Evolutionary conservation across 2,888 invertebrate species (phyloP).

Genomic region (Ferrisia virgata): DNA sequence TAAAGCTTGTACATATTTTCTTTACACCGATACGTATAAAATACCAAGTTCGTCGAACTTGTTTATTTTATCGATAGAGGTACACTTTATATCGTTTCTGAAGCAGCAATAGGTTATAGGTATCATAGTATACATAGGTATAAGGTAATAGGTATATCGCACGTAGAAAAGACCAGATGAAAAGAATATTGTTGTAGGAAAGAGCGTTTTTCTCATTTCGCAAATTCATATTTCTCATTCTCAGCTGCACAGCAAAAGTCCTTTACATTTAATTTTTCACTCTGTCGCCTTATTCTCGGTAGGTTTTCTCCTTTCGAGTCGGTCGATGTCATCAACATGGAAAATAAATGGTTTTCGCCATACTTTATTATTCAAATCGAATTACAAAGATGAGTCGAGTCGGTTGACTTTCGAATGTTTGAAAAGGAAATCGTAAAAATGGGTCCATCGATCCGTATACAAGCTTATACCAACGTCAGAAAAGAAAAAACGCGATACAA

Average conservation of each 20-base stretch:
- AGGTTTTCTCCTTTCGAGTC: not conserved
- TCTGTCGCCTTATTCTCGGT: not conserved
- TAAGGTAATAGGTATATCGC: too few species aligned
- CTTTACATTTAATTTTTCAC: slow-evolving; percentile 9
- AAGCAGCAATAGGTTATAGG: too few species aligned
- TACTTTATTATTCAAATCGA: slow-evolving; percentile 28
- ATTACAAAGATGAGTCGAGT: slow-evolving; percentile 9
- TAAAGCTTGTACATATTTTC: not conserved
- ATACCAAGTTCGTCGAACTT: not conserved
- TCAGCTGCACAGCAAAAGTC: too few species aligned
- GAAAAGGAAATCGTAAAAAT: not conserved
- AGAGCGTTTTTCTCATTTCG: slow-evolving; percentile 1
- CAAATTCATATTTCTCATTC: slow-evolving; percentile 10
- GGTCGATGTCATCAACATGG: not conserved
- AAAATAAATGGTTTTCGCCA: slow-evolving; percentile 16
- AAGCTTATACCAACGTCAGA: too few species aligned
- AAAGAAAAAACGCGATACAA: too few species aligned
- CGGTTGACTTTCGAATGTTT: not conserved
- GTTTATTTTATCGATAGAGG: not conserved
- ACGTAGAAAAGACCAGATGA: not conserved
- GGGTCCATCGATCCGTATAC: not conserved
- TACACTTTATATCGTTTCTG: too few species aligned
- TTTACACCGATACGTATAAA: not conserved
- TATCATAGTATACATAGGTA: too few species aligned
- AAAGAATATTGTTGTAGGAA: slow-evolving; percentile 3